phyloP scores from a whole-genome alignment of 2,797 vertebrate genomes.

The Brachyalestes nurse region DNA sequence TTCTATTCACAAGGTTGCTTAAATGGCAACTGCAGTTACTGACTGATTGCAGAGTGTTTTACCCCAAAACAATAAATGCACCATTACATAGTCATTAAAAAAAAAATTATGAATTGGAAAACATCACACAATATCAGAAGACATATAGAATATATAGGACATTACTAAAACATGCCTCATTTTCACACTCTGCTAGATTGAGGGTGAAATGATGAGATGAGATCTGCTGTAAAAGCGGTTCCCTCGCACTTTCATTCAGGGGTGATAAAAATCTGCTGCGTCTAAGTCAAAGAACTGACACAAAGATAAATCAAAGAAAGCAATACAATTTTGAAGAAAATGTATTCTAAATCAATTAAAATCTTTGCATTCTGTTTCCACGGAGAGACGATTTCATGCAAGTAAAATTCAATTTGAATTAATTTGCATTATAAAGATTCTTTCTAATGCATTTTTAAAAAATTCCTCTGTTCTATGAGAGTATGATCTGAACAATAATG shows the following conservation, averaged over 20 bases:
- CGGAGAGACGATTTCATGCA: too few species aligned
- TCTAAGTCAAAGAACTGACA: not conserved
- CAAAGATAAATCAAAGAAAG: not conserved
- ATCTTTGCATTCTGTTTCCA: conserved; percentile 2
- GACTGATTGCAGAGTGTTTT: conserved; percentile 9
- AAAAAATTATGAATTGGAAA: not conserved
- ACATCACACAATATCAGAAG: not conserved
- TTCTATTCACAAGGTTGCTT: not conserved
- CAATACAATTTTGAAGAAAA: not conserved
- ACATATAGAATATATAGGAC: not conserved
- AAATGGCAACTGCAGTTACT: conserved; percentile 5
- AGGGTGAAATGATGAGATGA: conserved; percentile 18
- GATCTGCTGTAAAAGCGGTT: not conserved
- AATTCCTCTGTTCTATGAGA: too few species aligned
- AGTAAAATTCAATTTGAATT: too few species aligned
- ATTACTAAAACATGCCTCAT: not conserved
- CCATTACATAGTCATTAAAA: not conserved
- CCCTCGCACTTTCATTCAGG: not conserved
- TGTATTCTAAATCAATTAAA: not conserved
- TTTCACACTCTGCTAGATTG: not conserved
- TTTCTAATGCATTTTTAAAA: too few species aligned
- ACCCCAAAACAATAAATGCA: not conserved
- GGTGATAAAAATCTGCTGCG: not conserved
- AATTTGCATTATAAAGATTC: too few species aligned
- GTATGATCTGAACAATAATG: too few species aligned